These are phyloP conservation scores for Sphenopsis melanotis DNA, from an alignment of 2,797 vertebrate species.

Conservation along the genomic window DNA sequence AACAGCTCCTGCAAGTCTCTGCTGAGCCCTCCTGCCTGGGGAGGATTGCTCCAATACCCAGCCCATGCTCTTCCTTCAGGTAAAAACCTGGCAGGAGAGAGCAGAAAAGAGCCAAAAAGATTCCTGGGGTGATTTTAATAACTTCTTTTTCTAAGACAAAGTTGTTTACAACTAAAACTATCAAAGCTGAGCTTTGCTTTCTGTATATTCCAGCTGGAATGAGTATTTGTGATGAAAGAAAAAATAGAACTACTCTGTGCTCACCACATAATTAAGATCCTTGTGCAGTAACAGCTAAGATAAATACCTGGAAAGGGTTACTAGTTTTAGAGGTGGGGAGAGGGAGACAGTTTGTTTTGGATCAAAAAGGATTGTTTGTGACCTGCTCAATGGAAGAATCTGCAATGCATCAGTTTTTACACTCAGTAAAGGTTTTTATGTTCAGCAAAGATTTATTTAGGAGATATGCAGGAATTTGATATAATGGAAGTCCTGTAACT, in stretches of 20 bases:
- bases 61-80: not conserved
- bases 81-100: conserved; percentile 15
- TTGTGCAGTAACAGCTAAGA: not conserved
- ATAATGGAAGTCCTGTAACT: not conserved
- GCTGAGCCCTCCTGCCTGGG: not conserved
- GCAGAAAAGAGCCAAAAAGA: not conserved
- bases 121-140: not conserved
- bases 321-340: not conserved
- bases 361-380: not conserved
- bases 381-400: not conserved
- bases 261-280: not conserved
- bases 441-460: not conserved
- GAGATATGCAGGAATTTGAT: not conserved
- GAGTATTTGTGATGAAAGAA: not conserved
- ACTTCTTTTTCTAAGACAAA: not conserved
- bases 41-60: not conserved
- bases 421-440: not conserved
- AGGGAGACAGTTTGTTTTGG: not conserved
- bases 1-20: not conserved
- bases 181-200: conserved; percentile 6
- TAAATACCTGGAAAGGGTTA: not conserved
- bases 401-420: not conserved
- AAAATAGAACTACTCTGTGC: not conserved
- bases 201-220: not conserved
- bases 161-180: not conserved